These are phyloP conservation scores for Xestia c-nigrum DNA, from an alignment of 2,888 invertebrate genomes.

Conservation along the genomic window DNA sequence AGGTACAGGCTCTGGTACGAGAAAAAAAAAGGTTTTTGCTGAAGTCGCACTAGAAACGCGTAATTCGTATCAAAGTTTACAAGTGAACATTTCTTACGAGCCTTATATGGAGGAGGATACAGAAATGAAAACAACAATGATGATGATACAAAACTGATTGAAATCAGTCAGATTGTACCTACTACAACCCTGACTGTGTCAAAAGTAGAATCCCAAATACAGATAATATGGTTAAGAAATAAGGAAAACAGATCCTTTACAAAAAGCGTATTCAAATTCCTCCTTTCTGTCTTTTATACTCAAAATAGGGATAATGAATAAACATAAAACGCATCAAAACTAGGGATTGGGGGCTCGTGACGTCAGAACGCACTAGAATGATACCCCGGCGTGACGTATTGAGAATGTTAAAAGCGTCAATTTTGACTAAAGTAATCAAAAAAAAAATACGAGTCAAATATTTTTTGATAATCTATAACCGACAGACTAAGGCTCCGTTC, in stretches of 20 bases:
- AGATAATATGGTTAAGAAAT: neutral
- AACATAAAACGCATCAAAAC: no score
- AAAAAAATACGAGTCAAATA: no score
- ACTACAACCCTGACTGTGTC: neutral
- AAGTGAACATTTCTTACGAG: neutral
- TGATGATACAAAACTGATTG: neutral
- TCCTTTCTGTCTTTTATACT: neutral
- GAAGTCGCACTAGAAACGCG: neutral
- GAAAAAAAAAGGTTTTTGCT: neutral
- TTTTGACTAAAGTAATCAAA: no score
- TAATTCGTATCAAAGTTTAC: neutral
- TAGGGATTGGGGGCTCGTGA: no score
- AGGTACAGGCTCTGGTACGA: conserved; percentile 94
- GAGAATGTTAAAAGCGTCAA: no score
- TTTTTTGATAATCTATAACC: no score
- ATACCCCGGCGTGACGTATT: no score
- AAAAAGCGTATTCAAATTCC: neutral
- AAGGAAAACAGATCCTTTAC: neutral
- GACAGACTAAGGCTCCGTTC: no score
- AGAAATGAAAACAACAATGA: neutral
- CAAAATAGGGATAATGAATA: no score
- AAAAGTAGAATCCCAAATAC: neutral
- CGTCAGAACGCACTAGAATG: no score
- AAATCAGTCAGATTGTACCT: neutral
- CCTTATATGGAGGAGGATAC: neutral